Conservation (phyloP, 2,113 vertebrate genomes). For the Panurus biarmicus region DNA sequence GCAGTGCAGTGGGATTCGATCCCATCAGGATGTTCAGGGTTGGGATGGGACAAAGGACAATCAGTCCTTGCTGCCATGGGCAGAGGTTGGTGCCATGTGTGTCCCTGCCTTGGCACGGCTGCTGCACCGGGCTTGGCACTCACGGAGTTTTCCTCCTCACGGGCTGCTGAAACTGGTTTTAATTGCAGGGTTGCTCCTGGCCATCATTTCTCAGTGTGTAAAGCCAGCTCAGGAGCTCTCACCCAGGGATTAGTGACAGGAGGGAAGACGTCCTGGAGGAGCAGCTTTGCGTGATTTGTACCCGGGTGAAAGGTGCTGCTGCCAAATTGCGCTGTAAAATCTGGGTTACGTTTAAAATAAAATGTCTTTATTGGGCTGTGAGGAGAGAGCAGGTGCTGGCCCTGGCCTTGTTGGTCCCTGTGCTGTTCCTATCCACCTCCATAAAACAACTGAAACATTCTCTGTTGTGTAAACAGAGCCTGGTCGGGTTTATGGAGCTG, state of each 20-base stretch:
- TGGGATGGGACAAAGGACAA: neutral
- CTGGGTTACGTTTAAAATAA: neutral
- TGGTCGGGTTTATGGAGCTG: neutral
- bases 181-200: conserved; percentile 1
- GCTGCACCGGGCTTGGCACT: neutral
- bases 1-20: neutral
- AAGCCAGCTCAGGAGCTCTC: neutral
- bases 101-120: neutral
- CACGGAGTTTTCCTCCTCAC: accelerated
- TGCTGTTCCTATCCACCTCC: neutral
- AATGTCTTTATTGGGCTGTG: neutral
- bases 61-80: accelerated
- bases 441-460: conserved; percentile 53
- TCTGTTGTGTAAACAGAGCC: conserved; percentile 37
- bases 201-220: neutral
- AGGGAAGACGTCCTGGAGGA: neutral
- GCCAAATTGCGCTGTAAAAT: neutral
- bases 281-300: neutral
- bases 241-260: neutral
- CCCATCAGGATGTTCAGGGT: neutral
- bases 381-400: neutral
- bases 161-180: conserved; percentile 17
- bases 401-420: neutral
- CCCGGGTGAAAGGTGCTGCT: conserved; percentile 19
- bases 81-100: neutral